These are phyloP conservation scores for Allophyes oxyacanthae DNA, from an alignment of 2,888 invertebrate species.

Conservation along the genomic window DNA sequence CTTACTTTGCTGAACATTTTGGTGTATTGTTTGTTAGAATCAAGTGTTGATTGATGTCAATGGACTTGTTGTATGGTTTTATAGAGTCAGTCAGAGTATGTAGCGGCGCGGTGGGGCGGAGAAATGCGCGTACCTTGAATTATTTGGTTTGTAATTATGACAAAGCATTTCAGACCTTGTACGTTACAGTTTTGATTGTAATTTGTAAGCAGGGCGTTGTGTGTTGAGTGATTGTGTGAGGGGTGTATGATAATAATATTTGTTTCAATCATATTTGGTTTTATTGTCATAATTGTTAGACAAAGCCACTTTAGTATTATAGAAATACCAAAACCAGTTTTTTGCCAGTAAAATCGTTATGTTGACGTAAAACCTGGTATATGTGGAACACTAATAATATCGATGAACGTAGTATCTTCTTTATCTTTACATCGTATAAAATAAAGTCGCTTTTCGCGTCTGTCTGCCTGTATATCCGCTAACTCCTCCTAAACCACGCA, in stretches of 20 bases:
- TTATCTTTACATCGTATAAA: too few species aligned
- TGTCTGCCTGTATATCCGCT: too few species aligned
- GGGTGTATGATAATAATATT: not conserved
- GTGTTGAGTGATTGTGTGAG: conserved; percentile 8
- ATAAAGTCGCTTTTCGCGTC: too few species aligned
- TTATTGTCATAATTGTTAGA: too few species aligned
- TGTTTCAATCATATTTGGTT: not conserved
- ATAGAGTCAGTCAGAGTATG: conserved; percentile 38
- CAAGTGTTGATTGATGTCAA: conserved; percentile 69
- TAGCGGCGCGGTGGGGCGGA: conserved; percentile 51
- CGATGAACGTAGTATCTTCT: too few species aligned
- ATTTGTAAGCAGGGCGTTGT: conserved; percentile 20
- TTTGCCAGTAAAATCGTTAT: too few species aligned
- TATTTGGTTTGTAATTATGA: conserved; percentile 25
- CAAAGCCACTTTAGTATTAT: too few species aligned
- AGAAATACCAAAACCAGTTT: too few species aligned
- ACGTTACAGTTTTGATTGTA: conserved; percentile 24
- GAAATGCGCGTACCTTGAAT: conserved; percentile 41
- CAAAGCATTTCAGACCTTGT: conserved; percentile 35
- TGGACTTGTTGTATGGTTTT: conserved; percentile 59
- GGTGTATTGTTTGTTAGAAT: conserved; percentile 63
- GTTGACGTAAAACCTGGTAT: too few species aligned
- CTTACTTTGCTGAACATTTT: conserved; percentile 80
- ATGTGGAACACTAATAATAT: too few species aligned
- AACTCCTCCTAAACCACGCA: too few species aligned